phyloP scores from a whole-genome alignment of 2,888 invertebrate species.

The Sinotaia quadrata region DNA sequence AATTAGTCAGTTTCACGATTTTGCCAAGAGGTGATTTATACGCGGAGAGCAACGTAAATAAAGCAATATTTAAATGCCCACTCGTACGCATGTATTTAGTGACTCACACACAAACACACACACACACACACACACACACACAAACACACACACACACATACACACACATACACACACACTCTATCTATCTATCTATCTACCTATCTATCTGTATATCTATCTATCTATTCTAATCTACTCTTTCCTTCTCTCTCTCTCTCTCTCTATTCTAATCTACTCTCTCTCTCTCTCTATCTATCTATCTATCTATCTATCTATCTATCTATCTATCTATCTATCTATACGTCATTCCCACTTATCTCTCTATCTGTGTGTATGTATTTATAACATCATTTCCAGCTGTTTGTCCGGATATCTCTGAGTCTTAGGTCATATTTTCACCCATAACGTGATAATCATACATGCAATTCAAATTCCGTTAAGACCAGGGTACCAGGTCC shows the following conservation, averaged over 20 bases:
- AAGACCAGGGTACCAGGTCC: too few species aligned
- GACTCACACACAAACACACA: too few species aligned
- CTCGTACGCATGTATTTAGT: background rate
- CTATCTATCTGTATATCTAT: too few species aligned
- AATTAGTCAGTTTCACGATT: too few species aligned
- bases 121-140: too few species aligned
- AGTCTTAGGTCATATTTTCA: too few species aligned
- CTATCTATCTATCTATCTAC: too few species aligned
- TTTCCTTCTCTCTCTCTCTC: slow-evolving; percentile 4
- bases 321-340: background rate
- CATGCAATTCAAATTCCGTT: too few species aligned
- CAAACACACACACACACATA: slow-evolving; percentile 4
- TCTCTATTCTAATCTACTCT: background rate
- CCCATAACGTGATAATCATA: too few species aligned
- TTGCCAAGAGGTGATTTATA: too few species aligned
- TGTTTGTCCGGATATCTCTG: too few species aligned
- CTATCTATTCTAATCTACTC: background rate
- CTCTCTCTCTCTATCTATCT: slow-evolving; percentile 4
- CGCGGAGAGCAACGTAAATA: too few species aligned
- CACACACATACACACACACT: slow-evolving; percentile 8
- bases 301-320: background rate
- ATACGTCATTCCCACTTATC: background rate
- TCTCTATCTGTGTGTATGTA: background rate
- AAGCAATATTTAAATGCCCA: background rate
- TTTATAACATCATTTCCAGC: background rate